phyloP scores from a whole-genome alignment of 2,113 vertebrate species.

The Eulemur rufifrons region DNA sequence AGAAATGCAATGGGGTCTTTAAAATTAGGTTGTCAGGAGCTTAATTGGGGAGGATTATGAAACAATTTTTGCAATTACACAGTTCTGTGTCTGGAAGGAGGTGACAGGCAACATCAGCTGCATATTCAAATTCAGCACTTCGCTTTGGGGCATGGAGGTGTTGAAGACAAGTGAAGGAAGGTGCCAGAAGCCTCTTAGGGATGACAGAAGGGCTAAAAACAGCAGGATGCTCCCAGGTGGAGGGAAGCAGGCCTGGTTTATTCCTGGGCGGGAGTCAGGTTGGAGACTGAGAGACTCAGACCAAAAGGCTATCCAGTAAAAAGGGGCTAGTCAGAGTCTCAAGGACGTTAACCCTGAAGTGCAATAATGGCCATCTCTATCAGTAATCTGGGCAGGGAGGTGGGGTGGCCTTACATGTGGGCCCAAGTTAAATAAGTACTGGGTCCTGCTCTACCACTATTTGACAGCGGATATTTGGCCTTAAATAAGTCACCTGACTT shows the following conservation, averaged over 20 bases:
- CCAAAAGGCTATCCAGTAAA: background rate
- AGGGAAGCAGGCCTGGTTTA: fast-evolving
- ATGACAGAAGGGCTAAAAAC: background rate
- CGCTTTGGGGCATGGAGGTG: background rate
- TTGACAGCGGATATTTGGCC: background rate
- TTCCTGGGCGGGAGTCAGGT: background rate
- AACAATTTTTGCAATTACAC: conserved; percentile 56
- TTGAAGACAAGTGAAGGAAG: background rate
- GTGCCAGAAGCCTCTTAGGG: background rate
- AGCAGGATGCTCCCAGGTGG: background rate
- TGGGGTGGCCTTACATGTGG: fast-evolving
- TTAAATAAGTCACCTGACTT: background rate
- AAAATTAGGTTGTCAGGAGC: conserved; percentile 31
- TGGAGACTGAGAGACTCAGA: background rate
- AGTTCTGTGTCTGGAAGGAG: conserved; percentile 49
- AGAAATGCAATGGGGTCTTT: conserved; percentile 27
- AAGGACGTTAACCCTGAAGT: background rate
- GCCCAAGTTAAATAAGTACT: background rate
- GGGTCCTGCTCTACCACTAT: background rate
- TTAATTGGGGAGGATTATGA: conserved; percentile 40
- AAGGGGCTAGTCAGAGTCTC: background rate
- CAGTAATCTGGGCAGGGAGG: background rate
- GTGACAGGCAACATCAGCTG: conserved; percentile 48
- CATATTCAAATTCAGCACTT: conserved; percentile 43
- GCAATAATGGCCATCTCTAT: no score